Conservation (phyloP, 2,113 vertebrate species). For the Cairina moschata region DNA sequence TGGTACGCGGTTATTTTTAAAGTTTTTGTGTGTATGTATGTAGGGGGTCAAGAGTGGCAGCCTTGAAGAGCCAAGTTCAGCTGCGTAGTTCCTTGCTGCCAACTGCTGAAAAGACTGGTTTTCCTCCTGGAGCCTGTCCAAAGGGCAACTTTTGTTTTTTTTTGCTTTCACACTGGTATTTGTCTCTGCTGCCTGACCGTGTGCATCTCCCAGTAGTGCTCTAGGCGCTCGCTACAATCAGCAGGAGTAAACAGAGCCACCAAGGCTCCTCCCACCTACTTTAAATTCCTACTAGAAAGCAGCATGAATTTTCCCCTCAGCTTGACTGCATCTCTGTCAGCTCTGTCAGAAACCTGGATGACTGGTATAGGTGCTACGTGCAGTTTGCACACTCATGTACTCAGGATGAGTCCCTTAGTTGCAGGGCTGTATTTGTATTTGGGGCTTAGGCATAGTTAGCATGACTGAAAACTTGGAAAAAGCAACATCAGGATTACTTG, state of each 20-base stretch:
- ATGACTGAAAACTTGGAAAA: neutral
- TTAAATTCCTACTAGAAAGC: neutral
- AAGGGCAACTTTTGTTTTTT: neutral
- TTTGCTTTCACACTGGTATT: neutral
- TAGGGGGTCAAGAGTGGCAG: slow-evolving; percentile 13
- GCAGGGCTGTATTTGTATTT: neutral
- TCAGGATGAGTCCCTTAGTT: neutral
- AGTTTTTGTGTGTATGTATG: neutral
- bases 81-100: neutral
- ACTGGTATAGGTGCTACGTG: neutral
- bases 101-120: neutral
- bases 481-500: neutral
- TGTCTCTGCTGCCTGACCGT: neutral
- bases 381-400: neutral
- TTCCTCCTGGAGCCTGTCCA: neutral
- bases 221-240: neutral
- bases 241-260: neutral
- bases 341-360: neutral
- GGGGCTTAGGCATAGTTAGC: neutral
- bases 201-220: neutral
- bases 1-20: neutral
- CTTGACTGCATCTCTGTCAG: neutral
- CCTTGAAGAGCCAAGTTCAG: neutral
- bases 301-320: neutral
- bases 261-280: neutral